A percentile compares a stretch with the other conserved stretches of the same genome.
Conservation (phyloP, 1,140 invertebrate species). For the Eueides isabella region DNA sequence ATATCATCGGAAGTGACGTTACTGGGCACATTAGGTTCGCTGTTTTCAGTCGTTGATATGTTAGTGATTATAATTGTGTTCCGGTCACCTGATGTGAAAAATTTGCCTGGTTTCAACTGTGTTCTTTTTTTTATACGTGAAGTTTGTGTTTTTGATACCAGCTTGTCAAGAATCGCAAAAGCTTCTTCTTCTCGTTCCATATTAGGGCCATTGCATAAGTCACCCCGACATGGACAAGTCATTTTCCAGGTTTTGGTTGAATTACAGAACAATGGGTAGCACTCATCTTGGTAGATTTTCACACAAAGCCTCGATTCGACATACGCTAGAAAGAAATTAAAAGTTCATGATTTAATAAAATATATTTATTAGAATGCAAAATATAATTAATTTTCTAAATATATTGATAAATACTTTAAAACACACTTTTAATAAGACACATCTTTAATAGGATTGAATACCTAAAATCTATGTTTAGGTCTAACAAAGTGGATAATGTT, state of each 20-base stretch:
- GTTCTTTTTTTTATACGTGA: conserved; percentile 50
- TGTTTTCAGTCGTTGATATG: conserved; percentile 34
- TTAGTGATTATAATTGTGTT: conserved; percentile 47
- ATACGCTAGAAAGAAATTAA: conserved; percentile 54
- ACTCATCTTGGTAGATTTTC: conserved; percentile 76
- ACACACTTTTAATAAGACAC: background rate
- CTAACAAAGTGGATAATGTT: conserved; percentile 26
- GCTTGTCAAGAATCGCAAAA: conserved; percentile 54
- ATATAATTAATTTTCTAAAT: no score
- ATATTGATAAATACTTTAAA: background rate
- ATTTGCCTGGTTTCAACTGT: conserved; percentile 30
- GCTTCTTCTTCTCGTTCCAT: conserved; percentile 64
- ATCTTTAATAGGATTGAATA: conserved; percentile 14
- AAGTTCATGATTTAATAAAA: conserved; percentile 30
- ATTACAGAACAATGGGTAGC: conserved; percentile 77
- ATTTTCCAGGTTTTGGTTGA: conserved; percentile 76
- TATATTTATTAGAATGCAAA: background rate
- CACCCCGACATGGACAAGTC: conserved; percentile 80
- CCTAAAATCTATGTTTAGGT: background rate
- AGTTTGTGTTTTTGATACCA: conserved; percentile 52
- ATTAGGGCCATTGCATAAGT: conserved; percentile 80
- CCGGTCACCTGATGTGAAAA: conserved; percentile 29
- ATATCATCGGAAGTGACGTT: conserved; percentile 1
- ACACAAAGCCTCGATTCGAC: conserved; percentile 76
- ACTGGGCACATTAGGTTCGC: conserved; percentile 14